Conservation (phyloP, 2,888 invertebrate genomes). For the Synanthedon myopaeformis region DNA sequence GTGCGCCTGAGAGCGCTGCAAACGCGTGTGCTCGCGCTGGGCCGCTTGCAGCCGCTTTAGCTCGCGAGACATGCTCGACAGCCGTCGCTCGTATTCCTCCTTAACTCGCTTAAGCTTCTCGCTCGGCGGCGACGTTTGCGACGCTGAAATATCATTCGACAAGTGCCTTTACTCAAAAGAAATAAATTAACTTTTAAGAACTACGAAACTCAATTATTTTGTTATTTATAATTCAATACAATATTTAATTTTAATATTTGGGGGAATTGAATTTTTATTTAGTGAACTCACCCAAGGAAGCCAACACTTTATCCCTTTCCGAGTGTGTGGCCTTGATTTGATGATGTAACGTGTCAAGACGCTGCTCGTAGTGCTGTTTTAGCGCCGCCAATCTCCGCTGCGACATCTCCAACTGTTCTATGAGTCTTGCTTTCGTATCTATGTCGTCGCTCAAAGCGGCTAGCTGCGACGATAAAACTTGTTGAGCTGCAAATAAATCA, state of each 20-base stretch:
- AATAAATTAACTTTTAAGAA: too few species aligned
- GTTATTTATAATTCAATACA: too few species aligned
- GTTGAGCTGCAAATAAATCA: slow-evolving; percentile 32
- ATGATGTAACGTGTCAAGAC: slow-evolving; percentile 83
- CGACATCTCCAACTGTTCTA: slow-evolving; percentile 92
- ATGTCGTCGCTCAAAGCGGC: slow-evolving; percentile 93
- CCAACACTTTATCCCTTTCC: slow-evolving; percentile 90
- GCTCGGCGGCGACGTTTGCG: slow-evolving; percentile 69
- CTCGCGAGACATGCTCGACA: slow-evolving; percentile 87
- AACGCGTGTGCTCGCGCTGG: slow-evolving; percentile 88
- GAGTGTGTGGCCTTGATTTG: slow-evolving; percentile 90
- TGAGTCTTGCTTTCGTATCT: slow-evolving; percentile 92
- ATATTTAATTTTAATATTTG: too few species aligned
- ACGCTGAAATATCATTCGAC: slow-evolving; percentile 20
- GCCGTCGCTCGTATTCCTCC: slow-evolving; percentile 90
- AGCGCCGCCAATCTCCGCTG: slow-evolving; percentile 88
- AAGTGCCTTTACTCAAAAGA: too few species aligned
- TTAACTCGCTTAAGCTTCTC: slow-evolving; percentile 84
- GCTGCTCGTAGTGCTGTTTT: slow-evolving; percentile 92
- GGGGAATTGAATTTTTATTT: too few species aligned
- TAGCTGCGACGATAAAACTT: slow-evolving; percentile 81
- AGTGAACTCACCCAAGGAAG: slow-evolving; percentile 55
- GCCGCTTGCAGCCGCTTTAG: slow-evolving; percentile 86
- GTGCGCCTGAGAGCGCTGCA: slow-evolving; percentile 84
- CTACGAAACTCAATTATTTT: too few species aligned